Conservation (phyloP, 1,140 invertebrate species). For the Danaus plexippus region DNA sequence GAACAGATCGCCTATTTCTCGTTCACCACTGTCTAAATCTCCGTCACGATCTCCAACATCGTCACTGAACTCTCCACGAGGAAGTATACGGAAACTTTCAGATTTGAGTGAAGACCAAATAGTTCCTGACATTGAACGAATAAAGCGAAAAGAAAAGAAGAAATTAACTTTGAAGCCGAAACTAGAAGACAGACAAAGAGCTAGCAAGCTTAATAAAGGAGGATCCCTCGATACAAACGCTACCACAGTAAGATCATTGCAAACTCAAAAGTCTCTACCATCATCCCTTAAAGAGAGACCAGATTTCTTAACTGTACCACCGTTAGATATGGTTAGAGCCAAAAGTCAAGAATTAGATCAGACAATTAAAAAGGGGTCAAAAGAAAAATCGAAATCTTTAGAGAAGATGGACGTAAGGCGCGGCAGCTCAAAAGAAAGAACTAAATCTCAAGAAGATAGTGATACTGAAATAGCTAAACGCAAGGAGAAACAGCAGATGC, state of each 20-base stretch:
- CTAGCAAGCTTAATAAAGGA: conserved; percentile 56
- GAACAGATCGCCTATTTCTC: conserved; percentile 53
- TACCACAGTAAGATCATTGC: conserved; percentile 58
- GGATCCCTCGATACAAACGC: conserved; percentile 68
- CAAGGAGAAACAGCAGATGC: conserved; percentile 79
- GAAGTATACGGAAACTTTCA: conserved; percentile 67
- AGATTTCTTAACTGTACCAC: conserved; percentile 70
- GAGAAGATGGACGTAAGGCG: conserved; percentile 76
- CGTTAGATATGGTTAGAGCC: conserved; percentile 73
- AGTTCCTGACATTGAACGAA: conserved; percentile 73
- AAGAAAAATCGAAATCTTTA: conserved; percentile 77
- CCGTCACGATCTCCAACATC: conserved; percentile 68
- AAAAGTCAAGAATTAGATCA: conserved; percentile 77
- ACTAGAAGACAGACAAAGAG: conserved; percentile 60
- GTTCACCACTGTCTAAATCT: conserved; percentile 67
- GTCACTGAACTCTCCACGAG: conserved; percentile 67
- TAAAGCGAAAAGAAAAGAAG: conserved; percentile 68
- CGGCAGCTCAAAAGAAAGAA: conserved; percentile 75
- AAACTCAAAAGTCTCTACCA: conserved; percentile 70
- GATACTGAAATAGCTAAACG: conserved; percentile 78
- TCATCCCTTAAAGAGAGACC: conserved; percentile 68
- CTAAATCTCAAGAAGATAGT: conserved; percentile 78
- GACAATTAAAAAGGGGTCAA: conserved; percentile 68
- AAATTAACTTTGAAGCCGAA: conserved; percentile 63
- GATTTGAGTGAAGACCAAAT: conserved; percentile 74